A percentile compares a stretch with the other conserved stretches of the same genome.
Conservation (phyloP, 2,797 vertebrate species). For the Urosaurus nigricauda region DNA sequence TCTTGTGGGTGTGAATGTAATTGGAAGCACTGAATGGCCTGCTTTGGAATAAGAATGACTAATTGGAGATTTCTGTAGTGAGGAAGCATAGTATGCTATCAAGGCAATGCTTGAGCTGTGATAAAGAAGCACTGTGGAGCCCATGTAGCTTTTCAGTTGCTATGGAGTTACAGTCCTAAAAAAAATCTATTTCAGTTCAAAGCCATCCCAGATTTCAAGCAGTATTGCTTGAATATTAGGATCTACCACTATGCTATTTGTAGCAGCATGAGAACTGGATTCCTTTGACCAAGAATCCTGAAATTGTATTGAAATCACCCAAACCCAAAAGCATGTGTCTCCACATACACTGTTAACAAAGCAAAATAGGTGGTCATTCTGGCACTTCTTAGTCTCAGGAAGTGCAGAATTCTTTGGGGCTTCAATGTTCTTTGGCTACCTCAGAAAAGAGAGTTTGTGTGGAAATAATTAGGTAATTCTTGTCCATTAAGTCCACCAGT, state of each 20-base stretch:
- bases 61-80: background rate
- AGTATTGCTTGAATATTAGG: background rate
- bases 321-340: background rate
- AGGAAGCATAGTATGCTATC: background rate
- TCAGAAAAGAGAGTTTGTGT: slow-evolving; percentile 13
- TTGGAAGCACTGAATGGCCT: background rate
- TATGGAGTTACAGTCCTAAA: background rate
- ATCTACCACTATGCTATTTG: background rate
- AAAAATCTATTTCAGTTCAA: background rate
- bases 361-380: background rate
- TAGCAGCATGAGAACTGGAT: background rate
- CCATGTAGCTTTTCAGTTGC: background rate
- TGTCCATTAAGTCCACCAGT: background rate
- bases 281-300: background rate
- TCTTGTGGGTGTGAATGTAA: slow-evolving; percentile 20
- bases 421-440: slow-evolving; percentile 3
- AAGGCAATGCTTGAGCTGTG: slow-evolving; percentile 11
- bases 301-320: background rate
- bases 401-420: background rate
- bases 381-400: background rate
- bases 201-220: background rate
- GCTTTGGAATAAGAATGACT: background rate
- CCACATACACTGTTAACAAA: background rate
- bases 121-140: background rate
- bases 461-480: background rate